Evolutionary conservation across 35 echinoderm and acorn worm genomes (phyloP), one percentile per base, ranked within the genome.

Genomic region (Ophiothrix spiculata): DNA sequence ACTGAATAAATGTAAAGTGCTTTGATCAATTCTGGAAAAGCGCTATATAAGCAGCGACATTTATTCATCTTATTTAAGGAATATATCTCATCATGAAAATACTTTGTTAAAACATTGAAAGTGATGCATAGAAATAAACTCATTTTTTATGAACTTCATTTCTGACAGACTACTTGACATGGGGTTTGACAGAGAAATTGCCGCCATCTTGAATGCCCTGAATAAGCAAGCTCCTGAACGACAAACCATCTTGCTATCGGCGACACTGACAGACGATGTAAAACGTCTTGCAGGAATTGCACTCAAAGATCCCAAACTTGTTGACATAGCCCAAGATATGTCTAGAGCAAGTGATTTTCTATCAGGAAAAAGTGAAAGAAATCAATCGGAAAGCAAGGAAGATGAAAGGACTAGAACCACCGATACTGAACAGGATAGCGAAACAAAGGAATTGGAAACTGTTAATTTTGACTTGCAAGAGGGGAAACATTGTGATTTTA

Each of bases 181-280:
- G 89, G 95, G 95, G 28, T 94, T 94, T 86, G 95, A 98, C 35
- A 90, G 84, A 38, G 95, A 98, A 32, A 64, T 98, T 15, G 76
- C 95, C 1, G 38, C 78, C 77, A 98, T 98, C 80, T 63, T 91
- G 80, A 98, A 98, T 86, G 81, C 91, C 31, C 76, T 98, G 21
- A 98, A 98, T 83, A 89, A 90, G 41, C 85, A 91, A 60, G 87
- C 79, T 37, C 60, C 76, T 45, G 74, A 81, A 81, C 75, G 92
- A 16, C 95, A 98, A 74, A 94, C 80, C 23, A 63, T 98, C 13
- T 36, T 98, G 35, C 77, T 98, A 31, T 98, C 95, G 33, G 95
- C 95, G 37, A 98, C 95, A 34, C 85, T 98, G n/a, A 86, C 91
- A 38, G 87, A 98, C 81, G 92, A 90, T 38, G 96, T 99, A 19